Evolutionary conservation across 2,888 invertebrate species (phyloP).

Genomic region (Acanthosepion pharaonis): DNA sequence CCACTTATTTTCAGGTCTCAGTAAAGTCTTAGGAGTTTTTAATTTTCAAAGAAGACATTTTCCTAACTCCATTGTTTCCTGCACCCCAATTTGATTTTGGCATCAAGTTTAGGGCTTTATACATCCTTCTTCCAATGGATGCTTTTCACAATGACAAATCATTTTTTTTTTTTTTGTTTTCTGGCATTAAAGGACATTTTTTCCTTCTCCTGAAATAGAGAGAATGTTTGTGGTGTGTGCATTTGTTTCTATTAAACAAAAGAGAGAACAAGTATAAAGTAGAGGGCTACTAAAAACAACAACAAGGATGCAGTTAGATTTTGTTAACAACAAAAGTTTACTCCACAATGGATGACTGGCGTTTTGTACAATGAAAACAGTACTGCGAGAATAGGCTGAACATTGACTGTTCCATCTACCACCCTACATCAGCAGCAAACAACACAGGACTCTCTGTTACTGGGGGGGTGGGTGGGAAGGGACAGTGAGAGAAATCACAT

Average conservation of each 20-base stretch:
- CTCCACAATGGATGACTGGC: slow-evolving; percentile 48
- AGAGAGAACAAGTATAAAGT: background rate
- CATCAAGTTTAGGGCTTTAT: too few relatives aligned
- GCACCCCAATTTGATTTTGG: too few relatives aligned
- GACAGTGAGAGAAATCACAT: background rate
- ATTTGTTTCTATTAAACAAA: background rate
- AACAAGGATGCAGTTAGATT: slow-evolving; percentile 33
- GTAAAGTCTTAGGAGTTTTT: too few relatives aligned
- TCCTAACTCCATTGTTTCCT: too few relatives aligned
- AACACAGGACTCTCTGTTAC: slow-evolving; percentile 25
- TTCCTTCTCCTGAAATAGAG: too few relatives aligned
- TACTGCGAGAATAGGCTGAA: slow-evolving; percentile 3
- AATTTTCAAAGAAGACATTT: too few relatives aligned
- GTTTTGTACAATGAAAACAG: slow-evolving; percentile 48
- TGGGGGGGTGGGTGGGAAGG: background rate
- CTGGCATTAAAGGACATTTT: too few relatives aligned
- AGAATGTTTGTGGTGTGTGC: too few relatives aligned
- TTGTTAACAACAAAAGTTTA: slow-evolving; percentile 48
- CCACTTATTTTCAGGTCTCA: too few relatives aligned
- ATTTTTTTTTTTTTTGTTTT: too few relatives aligned
- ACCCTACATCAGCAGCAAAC: slow-evolving; percentile 47
- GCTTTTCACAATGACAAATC: too few relatives aligned
- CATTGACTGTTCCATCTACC: slow-evolving; percentile 33
- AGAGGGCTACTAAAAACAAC: background rate
- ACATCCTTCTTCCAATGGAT: too few relatives aligned